Evolutionary conservation across 2,797 vertebrate genomes (phyloP).

Genomic region (Clarias fuscus): DNA sequence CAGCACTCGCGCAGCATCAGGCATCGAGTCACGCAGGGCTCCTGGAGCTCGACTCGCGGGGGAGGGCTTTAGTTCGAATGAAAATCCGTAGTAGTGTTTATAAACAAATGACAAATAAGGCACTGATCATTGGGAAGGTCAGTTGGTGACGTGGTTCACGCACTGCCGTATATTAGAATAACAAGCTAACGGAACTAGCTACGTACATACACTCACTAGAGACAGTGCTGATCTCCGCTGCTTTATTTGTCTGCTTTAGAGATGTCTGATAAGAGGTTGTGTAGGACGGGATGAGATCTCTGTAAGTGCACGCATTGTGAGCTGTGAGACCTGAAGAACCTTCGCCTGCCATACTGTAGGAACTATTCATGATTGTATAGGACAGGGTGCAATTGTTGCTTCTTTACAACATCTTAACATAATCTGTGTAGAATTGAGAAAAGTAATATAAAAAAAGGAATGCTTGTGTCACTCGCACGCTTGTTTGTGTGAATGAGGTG

Average conservation of each 20-base stretch:
- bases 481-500: neutral
- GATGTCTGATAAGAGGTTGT: neutral
- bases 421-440: neutral
- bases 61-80: neutral
- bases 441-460: neutral
- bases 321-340: neutral
- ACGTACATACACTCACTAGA: neutral
- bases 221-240: neutral
- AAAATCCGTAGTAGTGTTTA: neutral
- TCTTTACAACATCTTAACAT: neutral
- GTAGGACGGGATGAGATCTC: neutral
- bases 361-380: neutral
- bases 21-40: neutral
- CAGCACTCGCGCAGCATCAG: neutral
- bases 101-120: neutral
- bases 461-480: neutral
- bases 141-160: neutral
- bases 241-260: neutral
- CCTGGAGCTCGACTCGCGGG: neutral
- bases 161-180: neutral
- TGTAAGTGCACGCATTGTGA: neutral
- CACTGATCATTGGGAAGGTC: neutral
- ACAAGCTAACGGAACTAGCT: neutral
- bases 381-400: neutral
- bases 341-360: neutral